Conservation (phyloP, 2,888 invertebrate genomes). For the Stenotaenia linearis region DNA sequence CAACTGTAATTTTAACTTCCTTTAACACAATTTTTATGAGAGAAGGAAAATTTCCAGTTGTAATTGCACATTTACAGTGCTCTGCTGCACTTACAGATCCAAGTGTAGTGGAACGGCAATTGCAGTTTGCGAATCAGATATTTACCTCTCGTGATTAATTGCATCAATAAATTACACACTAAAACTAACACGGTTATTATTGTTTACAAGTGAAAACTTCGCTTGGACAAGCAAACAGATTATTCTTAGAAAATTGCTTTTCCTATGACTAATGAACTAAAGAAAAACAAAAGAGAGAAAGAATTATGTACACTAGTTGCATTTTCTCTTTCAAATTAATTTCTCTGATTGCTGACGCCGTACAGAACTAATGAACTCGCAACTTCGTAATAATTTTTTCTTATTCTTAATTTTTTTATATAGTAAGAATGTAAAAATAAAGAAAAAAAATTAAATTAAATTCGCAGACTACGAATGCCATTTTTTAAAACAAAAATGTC, state of each 20-base stretch:
- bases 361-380: background rate
- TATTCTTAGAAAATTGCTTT: constrained; percentile 5
- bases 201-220: background rate
- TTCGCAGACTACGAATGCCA: no score
- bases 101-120: background rate
- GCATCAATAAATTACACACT: background rate
- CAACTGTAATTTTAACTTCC: background rate
- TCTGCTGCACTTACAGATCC: background rate
- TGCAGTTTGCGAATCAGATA: background rate
- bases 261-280: constrained; percentile 3
- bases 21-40: background rate
- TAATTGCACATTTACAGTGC: background rate
- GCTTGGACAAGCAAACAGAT: background rate
- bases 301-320: constrained; percentile 10
- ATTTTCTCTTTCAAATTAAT: constrained; percentile 11
- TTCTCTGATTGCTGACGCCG: background rate
- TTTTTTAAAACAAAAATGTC: background rate
- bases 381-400: background rate
- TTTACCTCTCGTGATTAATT: constrained; percentile 4
- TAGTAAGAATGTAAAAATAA: background rate
- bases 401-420: background rate
- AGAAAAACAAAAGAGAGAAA: background rate
- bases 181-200: background rate
- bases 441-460: no score
- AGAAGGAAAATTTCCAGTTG: background rate